Evolutionary conservation across 2,888 invertebrate genomes (phyloP), one percentile per base, ranked within the genome.

Genomic region (Scaptomyza caliginosa): DNA sequence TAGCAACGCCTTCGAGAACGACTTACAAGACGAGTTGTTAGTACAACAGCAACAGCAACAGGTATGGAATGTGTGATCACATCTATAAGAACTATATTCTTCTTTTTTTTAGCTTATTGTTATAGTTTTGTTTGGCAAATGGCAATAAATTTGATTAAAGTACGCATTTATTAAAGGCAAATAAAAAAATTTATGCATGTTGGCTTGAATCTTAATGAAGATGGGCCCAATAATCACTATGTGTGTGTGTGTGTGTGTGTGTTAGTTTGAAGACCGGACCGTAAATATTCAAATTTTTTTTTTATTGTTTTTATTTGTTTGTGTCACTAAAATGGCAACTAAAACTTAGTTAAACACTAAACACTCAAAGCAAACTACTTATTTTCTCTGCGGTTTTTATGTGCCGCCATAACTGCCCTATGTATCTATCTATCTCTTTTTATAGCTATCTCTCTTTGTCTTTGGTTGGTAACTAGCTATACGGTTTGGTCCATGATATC

Each of bases 1-100:
- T 30, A 76, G 60, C 60, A 86, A 88, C 88, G 88, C 81, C 83
- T 89, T 87, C 74, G 90, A 89, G 67, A 86, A 88, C 72, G 65
- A 79, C 52, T 77, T 90, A 65, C 90, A 90, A 71, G 17, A 43
- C 11, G 76, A 77, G 40, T 70, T 52, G 39, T 45, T 54, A 48
- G 24, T 16, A 42, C 48, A 68, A 57, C 81, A 77, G 75, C 48
- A 65, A 34, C 68, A 59, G 28, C 67, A 74, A 62, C 84, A 79
- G 80, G 79, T 86, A 70, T 77, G 77, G 38, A 2, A 1, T 2
- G n/a, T n/a, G n/a, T n/a, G 13, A 46, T 19, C 8, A 4, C 19
- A 8, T 8, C 7, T 26, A n/a, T 4, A 7, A 17, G 16, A 43
- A 28, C 17, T 21, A 26, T 26, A 23, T n/a, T 13, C 17, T 23